Evolutionary conservation across 2,888 invertebrate species (phyloP), one percentile per base, ranked within the genome.

Genomic region (Chrysina gloriosa): DNA sequence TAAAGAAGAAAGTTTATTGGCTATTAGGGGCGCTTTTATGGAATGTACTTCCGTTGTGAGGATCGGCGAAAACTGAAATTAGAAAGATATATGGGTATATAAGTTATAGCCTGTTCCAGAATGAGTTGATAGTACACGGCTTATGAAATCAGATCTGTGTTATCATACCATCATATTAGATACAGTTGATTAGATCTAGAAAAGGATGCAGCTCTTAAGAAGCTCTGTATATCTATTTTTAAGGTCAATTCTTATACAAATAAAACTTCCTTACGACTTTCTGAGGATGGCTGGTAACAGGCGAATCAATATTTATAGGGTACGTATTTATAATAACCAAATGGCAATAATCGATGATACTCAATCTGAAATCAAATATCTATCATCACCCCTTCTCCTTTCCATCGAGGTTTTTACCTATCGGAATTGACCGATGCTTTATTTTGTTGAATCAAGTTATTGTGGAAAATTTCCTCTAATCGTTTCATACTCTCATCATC

Each of bases 271-370:
- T 83, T 85, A 90, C 90, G 85, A 91, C 91, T 79, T 89, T 87
- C 7, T 89, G 82, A 14, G 87, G 85, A 77, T 92, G 91, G 79
- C 90, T 91, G 29, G 89, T 90, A 5, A 96, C 92, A 80, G 90
- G 87, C 0, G 92, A 90, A 61, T 93, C 92, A 29, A 91, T 89
- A 73, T 91, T 93, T 71, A 93, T 88, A 0, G 97, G 96, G 73
- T 92, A 93, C 6, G 96, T 90, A 82, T 97, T 96, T 34, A 98
- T 88, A 66, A 97, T 89, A 0, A 96, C 93, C 75, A 98, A 85
- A 82, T 97, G 96, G 78, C 96, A 96, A 81, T 94, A 92, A 79
- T 95, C 91, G 70, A 97, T 90, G 0, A 90, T 87, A 70, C 96
- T 84, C 54, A 91, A 84, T 75, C 92, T 89, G 83, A 71, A 84